These are phyloP conservation scores for Percopsis transmontana DNA, from an alignment of 2,113 vertebrate genomes.

Conservation along the genomic window DNA sequence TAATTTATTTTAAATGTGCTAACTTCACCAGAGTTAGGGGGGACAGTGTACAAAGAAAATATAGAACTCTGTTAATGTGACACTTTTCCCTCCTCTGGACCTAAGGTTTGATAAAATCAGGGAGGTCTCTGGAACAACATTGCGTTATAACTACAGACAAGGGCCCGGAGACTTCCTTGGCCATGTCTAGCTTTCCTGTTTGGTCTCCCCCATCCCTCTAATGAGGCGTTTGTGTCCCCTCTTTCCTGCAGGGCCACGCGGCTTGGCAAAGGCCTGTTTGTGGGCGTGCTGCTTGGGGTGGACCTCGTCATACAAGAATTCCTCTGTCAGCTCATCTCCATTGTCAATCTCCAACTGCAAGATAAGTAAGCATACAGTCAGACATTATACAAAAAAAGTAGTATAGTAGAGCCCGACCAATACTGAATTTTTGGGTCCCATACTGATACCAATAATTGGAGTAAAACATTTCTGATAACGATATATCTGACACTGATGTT, in stretches of 20 bases:
- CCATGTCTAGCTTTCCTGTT: constrained; percentile 71
- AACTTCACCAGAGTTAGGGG: constrained; percentile 26
- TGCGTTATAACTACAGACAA: constrained; percentile 14
- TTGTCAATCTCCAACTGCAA: constrained; percentile 91
- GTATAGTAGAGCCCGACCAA: neutral
- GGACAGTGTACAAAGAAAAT: constrained; percentile 27
- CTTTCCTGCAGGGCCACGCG: constrained; percentile 92
- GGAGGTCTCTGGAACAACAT: neutral
- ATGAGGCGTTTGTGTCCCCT: constrained; percentile 96
- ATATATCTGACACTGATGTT: too few relatives aligned
- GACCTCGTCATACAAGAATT: constrained; percentile 95
- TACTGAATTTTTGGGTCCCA: neutral
- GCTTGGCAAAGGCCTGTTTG: constrained; percentile 96
- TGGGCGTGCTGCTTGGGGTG: constrained; percentile 95
- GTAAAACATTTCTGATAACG: too few relatives aligned
- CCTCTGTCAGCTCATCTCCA: constrained; percentile 88
- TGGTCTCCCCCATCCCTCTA: constrained; percentile 82
- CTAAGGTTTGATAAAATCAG: constrained; percentile 7
- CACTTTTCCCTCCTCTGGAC: constrained; percentile 2
- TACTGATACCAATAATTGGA: too few relatives aligned
- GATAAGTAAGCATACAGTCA: neutral
- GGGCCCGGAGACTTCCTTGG: constrained; percentile 1
- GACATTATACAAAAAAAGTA: neutral
- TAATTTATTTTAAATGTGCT: too few relatives aligned
- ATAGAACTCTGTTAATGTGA: constrained; percentile 12